These are phyloP conservation scores for Erythrocercus mccallii DNA, from an alignment of 2,113 vertebrate species.

Conservation along the genomic window DNA sequence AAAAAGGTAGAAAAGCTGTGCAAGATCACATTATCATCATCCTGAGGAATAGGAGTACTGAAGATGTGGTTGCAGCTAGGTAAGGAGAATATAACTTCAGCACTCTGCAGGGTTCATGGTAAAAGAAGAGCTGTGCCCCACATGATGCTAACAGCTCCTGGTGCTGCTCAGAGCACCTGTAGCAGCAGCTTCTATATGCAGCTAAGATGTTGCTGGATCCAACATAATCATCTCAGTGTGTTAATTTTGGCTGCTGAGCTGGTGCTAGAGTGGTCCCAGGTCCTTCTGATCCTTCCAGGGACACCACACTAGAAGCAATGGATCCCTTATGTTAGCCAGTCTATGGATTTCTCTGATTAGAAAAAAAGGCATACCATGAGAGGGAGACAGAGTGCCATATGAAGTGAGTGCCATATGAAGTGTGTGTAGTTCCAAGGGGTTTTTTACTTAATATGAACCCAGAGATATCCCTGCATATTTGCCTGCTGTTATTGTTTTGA, in stretches of 20 bases:
- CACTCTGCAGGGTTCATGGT: background rate
- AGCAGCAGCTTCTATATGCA: background rate
- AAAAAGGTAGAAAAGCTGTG: background rate
- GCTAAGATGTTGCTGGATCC: background rate
- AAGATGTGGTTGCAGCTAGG: background rate
- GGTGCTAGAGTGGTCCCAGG: background rate
- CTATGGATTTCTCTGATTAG: background rate
- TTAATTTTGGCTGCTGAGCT: background rate
- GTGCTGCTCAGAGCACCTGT: background rate
- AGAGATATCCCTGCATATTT: background rate
- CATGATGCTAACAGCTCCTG: background rate
- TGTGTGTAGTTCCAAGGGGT: background rate
- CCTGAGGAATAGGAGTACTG: background rate
- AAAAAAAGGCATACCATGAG: background rate
- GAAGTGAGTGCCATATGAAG: background rate
- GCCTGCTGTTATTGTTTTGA: background rate
- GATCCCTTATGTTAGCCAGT: background rate
- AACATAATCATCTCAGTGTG: background rate
- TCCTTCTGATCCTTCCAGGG: background rate
- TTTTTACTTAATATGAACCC: background rate
- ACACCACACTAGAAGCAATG: background rate
- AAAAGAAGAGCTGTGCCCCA: background rate
- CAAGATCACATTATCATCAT: background rate
- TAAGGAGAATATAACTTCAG: background rate
- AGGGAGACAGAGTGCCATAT: conserved; percentile 5